Percentiles rank a stretch among this genome's conserved stretches.
Evolutionary conservation across 2,888 invertebrate genomes (phyloP).

Genomic region (Tricholauxania praeusta): DNA sequence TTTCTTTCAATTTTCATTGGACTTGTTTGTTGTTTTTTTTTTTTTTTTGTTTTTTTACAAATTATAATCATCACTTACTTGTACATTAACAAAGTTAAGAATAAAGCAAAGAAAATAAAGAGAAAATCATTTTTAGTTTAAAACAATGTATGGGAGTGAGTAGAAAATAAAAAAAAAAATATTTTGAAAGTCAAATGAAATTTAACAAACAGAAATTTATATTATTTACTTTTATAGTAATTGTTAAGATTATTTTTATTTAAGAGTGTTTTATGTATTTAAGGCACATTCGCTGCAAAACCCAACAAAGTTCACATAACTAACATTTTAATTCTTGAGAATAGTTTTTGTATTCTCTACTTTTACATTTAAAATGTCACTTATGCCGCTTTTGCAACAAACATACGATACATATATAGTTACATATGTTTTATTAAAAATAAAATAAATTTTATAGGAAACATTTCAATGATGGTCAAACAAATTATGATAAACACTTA

Average conservation of each 20-base stretch:
- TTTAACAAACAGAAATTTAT: constrained; percentile 8
- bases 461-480: constrained; percentile 16
- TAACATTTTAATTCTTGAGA: no score
- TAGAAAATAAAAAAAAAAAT: neutral
- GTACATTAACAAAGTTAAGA: constrained; percentile 27
- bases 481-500: neutral
- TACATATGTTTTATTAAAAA: neutral
- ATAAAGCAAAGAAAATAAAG: neutral
- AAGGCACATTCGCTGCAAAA: no score
- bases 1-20: constrained; percentile 17
- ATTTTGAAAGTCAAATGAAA: neutral
- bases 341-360: no score
- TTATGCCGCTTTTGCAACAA: no score
- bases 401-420: no score
- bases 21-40: constrained; percentile 37
- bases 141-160: neutral
- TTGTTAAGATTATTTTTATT: no score
- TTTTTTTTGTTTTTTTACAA: constrained; percentile 41
- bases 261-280: no score
- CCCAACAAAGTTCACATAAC: no score
- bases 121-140: constrained; percentile 21
- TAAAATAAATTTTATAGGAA: constrained; percentile 13
- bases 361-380: no score
- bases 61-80: constrained; percentile 26
- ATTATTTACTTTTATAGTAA: neutral